Evolutionary conservation across 2,113 vertebrate species (phyloP).

Genomic region (Zosterops borbonicus): DNA sequence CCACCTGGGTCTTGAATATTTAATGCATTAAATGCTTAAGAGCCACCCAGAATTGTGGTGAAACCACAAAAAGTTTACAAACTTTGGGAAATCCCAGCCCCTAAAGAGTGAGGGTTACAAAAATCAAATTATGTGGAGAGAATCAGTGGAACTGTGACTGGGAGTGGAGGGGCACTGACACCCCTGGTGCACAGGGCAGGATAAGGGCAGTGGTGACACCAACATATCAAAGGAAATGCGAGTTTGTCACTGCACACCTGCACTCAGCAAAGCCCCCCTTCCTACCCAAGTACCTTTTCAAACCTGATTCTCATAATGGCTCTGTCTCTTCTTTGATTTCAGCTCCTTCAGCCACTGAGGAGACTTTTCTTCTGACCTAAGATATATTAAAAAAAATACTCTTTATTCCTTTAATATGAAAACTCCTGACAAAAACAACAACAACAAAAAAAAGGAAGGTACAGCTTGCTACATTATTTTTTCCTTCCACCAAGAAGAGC

Average conservation of each 20-base stretch:
- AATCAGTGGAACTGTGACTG: neutral
- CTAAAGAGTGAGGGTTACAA: fast-evolving
- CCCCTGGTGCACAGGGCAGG: neutral
- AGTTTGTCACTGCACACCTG: neutral
- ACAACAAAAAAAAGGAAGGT: neutral
- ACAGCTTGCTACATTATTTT: neutral
- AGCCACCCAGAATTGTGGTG: neutral
- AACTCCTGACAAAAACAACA: neutral
- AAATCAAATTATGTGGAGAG: neutral
- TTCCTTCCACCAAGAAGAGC: neutral
- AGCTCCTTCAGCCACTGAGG: slow-evolving; percentile 95
- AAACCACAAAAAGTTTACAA: neutral
- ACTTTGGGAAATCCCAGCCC: neutral
- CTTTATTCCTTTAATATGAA: neutral
- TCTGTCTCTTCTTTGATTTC: slow-evolving; percentile 93
- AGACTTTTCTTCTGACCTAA: slow-evolving; percentile 78
- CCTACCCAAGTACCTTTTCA: slow-evolving; percentile 68
- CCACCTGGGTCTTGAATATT: fast-evolving
- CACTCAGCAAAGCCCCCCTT: neutral
- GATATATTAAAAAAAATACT: neutral
- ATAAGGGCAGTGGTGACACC: fast-evolving
- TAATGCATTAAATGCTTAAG: neutral
- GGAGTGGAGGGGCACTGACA: neutral
- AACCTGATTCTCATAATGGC: slow-evolving; percentile 89
- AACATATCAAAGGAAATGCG: neutral